Evolutionary conservation across 2,888 invertebrate genomes (phyloP).

Genomic region (Agrotis ipsilon): DNA sequence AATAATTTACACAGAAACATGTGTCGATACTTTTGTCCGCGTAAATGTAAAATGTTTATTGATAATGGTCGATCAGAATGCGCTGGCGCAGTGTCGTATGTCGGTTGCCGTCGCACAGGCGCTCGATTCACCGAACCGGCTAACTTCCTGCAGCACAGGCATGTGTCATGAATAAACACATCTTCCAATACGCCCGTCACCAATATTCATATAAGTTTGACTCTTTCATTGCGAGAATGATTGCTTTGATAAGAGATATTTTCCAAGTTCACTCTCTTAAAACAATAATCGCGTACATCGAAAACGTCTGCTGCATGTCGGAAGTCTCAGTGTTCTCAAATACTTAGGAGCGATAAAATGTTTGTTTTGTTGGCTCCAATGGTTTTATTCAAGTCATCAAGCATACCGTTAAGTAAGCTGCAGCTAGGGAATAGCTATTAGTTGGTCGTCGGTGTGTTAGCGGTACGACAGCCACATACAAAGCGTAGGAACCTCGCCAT

Average conservation of each 20-base stretch:
- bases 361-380: slow-evolving; percentile 78
- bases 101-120: slow-evolving; percentile 73
- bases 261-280: slow-evolving; percentile 27
- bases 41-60: slow-evolving; percentile 70
- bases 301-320: slow-evolving; percentile 52
- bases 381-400: slow-evolving; percentile 84
- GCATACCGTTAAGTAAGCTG: slow-evolving; percentile 86
- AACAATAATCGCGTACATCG: slow-evolving; percentile 35
- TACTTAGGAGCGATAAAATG: slow-evolving; percentile 77
- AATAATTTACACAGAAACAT: slow-evolving; percentile 62
- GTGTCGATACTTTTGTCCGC: slow-evolving; percentile 54
- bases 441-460: slow-evolving; percentile 69
- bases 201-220: slow-evolving; percentile 51
- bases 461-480: slow-evolving; percentile 79
- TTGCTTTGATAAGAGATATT: slow-evolving; percentile 37
- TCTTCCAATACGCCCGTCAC: slow-evolving; percentile 71
- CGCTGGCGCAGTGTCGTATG: slow-evolving; percentile 78
- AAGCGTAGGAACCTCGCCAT: slow-evolving; percentile 78
- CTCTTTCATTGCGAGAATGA: slow-evolving; percentile 36
- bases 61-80: slow-evolving; percentile 78
- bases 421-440: slow-evolving; percentile 76
- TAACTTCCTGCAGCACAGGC: slow-evolving; percentile 84
- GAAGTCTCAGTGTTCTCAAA: slow-evolving; percentile 72
- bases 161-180: slow-evolving; percentile 85
- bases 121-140: slow-evolving; percentile 83